A percentile compares a stretch with the other conserved stretches of the same genome.
Evolutionary conservation across 2,113 vertebrate species (phyloP).

Genomic region (Hassar affinis): DNA sequence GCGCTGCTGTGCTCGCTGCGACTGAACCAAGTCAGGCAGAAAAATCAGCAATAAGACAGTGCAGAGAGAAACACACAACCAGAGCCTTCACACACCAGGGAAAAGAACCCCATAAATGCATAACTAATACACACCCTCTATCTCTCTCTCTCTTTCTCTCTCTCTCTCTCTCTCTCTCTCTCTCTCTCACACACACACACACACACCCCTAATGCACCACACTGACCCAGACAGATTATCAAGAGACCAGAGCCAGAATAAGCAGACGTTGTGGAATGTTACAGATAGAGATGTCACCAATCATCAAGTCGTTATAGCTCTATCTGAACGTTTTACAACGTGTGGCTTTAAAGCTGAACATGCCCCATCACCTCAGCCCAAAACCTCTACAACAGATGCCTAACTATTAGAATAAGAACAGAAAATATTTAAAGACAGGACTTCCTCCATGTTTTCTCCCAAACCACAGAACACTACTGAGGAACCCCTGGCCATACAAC

Average conservation of each 20-base stretch:
- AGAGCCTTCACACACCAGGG: slow-evolving; percentile 13
- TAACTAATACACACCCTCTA: background rate
- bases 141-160: background rate
- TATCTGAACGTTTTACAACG: slow-evolving; percentile 20
- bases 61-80: slow-evolving; percentile 23
- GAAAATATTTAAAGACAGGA: slow-evolving; percentile 1
- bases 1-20: background rate
- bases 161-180: background rate
- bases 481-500: slow-evolving; percentile 52
- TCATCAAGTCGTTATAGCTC: background rate
- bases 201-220: slow-evolving; percentile 5
- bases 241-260: slow-evolving; percentile 4
- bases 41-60: slow-evolving; percentile 18
- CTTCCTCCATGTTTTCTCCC: slow-evolving; percentile 11
- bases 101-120: slow-evolving; percentile 9
- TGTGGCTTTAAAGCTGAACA: background rate
- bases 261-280: slow-evolving; percentile 22
- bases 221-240: slow-evolving; percentile 35
- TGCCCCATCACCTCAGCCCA: slow-evolving; percentile 31
- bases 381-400: background rate
- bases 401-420: background rate
- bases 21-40: slow-evolving; percentile 16
- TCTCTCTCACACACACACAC: background rate
- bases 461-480: slow-evolving; percentile 46
- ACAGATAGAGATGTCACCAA: slow-evolving; percentile 18